Base-by-base conservation (phyloP, 2,888 invertebrate species). In the Drosophila borealis region DNA sequence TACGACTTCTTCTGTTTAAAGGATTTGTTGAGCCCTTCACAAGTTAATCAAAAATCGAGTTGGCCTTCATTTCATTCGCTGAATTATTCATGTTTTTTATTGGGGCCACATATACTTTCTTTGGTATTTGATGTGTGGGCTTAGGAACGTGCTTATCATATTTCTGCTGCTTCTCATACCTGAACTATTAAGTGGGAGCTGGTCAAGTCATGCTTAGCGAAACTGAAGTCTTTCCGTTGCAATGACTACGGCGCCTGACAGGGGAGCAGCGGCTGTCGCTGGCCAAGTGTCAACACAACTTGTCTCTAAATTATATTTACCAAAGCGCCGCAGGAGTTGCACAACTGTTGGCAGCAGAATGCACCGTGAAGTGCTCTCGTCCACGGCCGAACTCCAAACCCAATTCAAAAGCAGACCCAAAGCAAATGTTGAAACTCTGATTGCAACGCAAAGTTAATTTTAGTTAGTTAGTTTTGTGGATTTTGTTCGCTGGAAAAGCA, bases 261-360 rank as follows among this genome's bases (percentile, higher is more conserved):
- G 8, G 14, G 4, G 11, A 14, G 8, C 9, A n/a, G 34, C n/a
- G 17, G 13, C 17, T 25, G 17, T 11, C 14, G 21, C 57, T 60
- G 51, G 64, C 45, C 53, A 55, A 66, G 44, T 69, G 71, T 55
- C 59, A 46, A 41, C 54, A 48, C 42, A 69, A 76, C 64, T 75
- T 64, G 59, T 42, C 54, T 48, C 53, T 48, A 73, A 82, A 81
- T 65, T 60, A 70, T 78, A 66, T 73, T 82, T 77, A 80, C 65
- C 59, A 82, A 67, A 70, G 70, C 53, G 65, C 77, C 80, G 63
- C 80, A 79, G 70, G 70, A 79, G 67, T 59, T 67, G 42, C 55
- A 57, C 51, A 57, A 17, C 9, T 10, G 17, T 41, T 17, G 41
- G 17, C 41, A 17, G 10, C 19, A 42, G 6, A 25, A 10, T 13